These are phyloP conservation scores for Genyomyrus donnyi DNA, from an alignment of 2,113 vertebrate species.

Conservation along the genomic window DNA sequence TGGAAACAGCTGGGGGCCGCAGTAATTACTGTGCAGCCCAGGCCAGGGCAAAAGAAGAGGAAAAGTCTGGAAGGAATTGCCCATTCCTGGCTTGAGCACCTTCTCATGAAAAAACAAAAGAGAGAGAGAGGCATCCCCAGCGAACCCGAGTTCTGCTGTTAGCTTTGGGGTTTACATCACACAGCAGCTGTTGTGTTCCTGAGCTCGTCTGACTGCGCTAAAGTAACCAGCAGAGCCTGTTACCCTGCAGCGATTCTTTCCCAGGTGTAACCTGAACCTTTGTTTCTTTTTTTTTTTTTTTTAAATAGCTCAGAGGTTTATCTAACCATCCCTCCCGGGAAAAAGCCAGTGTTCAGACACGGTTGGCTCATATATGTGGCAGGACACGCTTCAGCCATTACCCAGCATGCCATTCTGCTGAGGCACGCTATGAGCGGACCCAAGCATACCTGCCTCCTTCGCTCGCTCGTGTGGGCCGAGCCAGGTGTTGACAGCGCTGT, in stretches of 20 bases:
- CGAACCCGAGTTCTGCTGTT: background rate
- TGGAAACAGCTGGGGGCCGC: background rate
- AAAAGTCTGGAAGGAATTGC: background rate
- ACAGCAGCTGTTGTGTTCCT: background rate
- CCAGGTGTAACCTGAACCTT: background rate
- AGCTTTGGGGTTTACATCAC: background rate
- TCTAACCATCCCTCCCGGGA: background rate
- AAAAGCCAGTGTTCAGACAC: background rate
- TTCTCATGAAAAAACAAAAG: background rate
- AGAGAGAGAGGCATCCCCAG: background rate
- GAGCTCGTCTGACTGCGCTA: background rate
- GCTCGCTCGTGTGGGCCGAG: background rate
- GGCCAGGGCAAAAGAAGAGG: background rate
- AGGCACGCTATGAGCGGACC: background rate
- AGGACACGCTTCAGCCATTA: background rate
- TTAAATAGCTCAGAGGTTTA: background rate
- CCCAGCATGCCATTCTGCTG: background rate
- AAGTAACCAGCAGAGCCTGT: background rate
- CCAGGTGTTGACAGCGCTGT: slow-evolving; percentile 4
- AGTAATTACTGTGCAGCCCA: background rate
- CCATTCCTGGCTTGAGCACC: background rate
- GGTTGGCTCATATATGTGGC: background rate
- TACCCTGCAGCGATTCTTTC: background rate
- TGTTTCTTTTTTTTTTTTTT: background rate
- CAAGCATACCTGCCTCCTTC: background rate